Evolutionary conservation across 2,113 vertebrate genomes (phyloP), one percentile per base, ranked within the genome.

Genomic region (Bucco capensis): DNA sequence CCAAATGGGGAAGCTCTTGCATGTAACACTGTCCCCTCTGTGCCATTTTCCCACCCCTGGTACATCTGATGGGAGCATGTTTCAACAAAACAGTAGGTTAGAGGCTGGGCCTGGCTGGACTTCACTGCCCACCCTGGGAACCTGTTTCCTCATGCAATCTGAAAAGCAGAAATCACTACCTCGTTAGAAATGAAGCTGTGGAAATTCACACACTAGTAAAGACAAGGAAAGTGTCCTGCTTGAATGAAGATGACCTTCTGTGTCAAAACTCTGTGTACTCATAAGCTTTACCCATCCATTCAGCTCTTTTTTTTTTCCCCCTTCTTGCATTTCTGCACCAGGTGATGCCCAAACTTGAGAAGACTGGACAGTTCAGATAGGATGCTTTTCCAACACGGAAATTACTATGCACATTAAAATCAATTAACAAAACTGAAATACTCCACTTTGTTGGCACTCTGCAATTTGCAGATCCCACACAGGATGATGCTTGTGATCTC

Each of bases 101-200:
- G 17, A 70, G 27, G 25, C 28, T 83, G 53, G 49, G 28, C 57
- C 30, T 61, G 38, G 27, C 37, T 0, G 1, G 42, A 15, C 27
- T 28, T 58, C 2, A 0, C 19, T 80, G 44, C 27, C 46, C 1
- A 1, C 24, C 21, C 33, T 0, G 0, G 17, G 40, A 19, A 69
- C 35, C 53, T 60, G 28, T 35, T 83, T 19, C 14, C 53, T 8
- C 30, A 5, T 19, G 22, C 58, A 31, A 58, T 18, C 17, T 42
- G n/a, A 50, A 66, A 79, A 74, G 54, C 21, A 60, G 40, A 72
- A 72, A 61, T 28, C 14, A 79, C 7, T 4, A 46, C 14, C 17
- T 83, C 12, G 1, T 69, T 40, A 72, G 67, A 93, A 89, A 89
- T 12, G 6, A 79, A 49, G 16, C 57, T 54, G n/a, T 82, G 31